Base-by-base conservation (phyloP, 2,888 invertebrate species). In the Corbicula japonica region DNA sequence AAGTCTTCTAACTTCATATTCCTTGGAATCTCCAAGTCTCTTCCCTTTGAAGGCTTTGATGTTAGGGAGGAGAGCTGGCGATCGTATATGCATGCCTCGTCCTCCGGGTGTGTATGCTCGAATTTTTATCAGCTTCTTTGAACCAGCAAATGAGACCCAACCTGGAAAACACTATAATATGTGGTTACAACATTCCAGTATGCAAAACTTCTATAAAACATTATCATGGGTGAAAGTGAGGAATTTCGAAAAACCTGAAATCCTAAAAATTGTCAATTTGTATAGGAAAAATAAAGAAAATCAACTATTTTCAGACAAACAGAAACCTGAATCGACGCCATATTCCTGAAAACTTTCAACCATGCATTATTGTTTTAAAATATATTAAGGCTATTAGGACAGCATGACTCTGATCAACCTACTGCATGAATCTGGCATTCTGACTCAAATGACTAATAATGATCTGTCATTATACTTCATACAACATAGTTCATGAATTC, bases 21-120 rank as follows among this genome's bases (percentile, higher is more conserved):
- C 76, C 23, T 80, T 80, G 23, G 86, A 82, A 6, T 75, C 73
- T n/a, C 60, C 50, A 1, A 83, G 84, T 48, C 87, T 75, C 3
- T 66, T 66, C 4, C 88, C 87, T 50, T 83, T 86, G 74, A 89
- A 88, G 18, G 74, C 52, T 1, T 66, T 44, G 35, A 78, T 81
- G 23, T 85, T 50, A 2, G 87, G 87, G 18, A 90, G 54, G 32
- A 91, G 54, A 6, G 90, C 69, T 12, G 88, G 89, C 8, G 66
- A 54, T 30, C 91, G 71, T 8, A 87, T 34, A 62, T 84, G 76
- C 30, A 88, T 79, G 1, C 91, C 91, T 32, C 76, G 76, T 5
- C 85, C 88, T 10, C 86, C 87, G 1, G 89, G 89, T 3, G 88
- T 90, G 66, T 83, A 90, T 0, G 84, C 90, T 52, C 82, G 62